Conservation (phyloP, 2,113 vertebrate species). For the Suncus etruscus region DNA sequence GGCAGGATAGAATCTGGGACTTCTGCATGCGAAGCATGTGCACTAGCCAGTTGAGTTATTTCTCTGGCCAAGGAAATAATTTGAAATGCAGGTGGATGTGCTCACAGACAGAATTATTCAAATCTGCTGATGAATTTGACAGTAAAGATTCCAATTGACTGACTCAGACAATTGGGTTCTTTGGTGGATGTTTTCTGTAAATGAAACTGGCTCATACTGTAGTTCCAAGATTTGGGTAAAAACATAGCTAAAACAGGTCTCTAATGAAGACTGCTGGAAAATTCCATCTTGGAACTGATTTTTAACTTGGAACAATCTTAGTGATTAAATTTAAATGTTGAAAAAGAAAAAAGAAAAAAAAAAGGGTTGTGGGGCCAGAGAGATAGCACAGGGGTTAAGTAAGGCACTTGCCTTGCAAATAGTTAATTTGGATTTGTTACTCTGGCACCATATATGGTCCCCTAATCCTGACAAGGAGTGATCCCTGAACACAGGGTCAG, state of each 20-base stretch:
- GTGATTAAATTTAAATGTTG: background rate
- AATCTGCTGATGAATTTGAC: background rate
- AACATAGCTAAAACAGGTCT: constrained; percentile 47
- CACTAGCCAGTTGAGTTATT: too few species aligned
- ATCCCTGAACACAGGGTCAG: too few species aligned
- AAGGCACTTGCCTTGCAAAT: too few species aligned
- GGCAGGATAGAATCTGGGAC: too few species aligned
- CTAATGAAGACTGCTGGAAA: constrained; percentile 39
- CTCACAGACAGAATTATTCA: constrained; percentile 29
- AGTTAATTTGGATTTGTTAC: too few species aligned
- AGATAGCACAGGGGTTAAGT: too few species aligned
- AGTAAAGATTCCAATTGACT: background rate
- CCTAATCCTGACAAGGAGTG: too few species aligned
- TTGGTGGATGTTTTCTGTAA: constrained; percentile 15
- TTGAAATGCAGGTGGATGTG: constrained; percentile 47
- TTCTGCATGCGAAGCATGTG: too few species aligned
- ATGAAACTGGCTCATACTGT: constrained; percentile 11
- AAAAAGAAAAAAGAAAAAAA: too few species aligned
- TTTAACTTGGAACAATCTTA: constrained; percentile 50
- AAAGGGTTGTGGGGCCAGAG: too few species aligned
- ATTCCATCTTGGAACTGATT: background rate
- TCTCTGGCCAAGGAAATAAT: background rate
- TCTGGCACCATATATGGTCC: too few species aligned
- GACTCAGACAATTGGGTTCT: constrained; percentile 26
- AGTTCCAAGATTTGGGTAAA: constrained; percentile 15